Evolutionary conservation across 2,113 vertebrate species (phyloP).

Genomic region (Crypturellus undulatus): DNA sequence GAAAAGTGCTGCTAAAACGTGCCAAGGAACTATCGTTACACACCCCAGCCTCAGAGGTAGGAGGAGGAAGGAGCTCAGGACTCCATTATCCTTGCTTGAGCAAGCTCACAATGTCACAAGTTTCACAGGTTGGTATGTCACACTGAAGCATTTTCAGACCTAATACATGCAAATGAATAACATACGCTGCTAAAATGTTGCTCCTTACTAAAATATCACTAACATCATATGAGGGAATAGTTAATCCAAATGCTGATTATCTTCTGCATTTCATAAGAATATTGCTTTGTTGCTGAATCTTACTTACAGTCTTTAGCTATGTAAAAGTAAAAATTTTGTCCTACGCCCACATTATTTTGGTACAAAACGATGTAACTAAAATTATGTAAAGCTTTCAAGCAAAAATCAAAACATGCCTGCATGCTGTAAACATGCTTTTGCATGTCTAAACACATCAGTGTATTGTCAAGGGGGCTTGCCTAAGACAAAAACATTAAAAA

Average conservation of each 20-base stretch:
- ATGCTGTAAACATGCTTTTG: not conserved
- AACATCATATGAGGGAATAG: not conserved
- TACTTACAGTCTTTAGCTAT: not conserved
- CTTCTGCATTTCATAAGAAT: not conserved
- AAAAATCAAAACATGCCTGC: not conserved
- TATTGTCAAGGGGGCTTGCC: not conserved
- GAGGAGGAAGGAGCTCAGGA: not conserved
- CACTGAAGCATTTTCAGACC: not conserved
- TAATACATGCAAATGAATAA: not conserved
- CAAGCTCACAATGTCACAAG: not conserved
- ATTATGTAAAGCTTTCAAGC: not conserved
- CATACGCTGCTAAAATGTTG: not conserved
- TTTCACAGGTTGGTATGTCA: not conserved
- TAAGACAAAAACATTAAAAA: not conserved
- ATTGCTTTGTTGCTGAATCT: not conserved
- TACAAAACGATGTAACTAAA: not conserved
- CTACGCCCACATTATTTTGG: not conserved
- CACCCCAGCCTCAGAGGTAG: not conserved
- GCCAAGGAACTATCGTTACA: not conserved
- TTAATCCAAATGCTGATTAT: not conserved
- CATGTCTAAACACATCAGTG: not conserved
- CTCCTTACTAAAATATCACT: not conserved
- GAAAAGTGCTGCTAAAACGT: not conserved
- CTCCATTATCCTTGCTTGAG: not conserved
- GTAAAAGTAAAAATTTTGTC: not conserved